Conservation (phyloP, 2,888 invertebrate species). For the Amorpha juglandis region DNA sequence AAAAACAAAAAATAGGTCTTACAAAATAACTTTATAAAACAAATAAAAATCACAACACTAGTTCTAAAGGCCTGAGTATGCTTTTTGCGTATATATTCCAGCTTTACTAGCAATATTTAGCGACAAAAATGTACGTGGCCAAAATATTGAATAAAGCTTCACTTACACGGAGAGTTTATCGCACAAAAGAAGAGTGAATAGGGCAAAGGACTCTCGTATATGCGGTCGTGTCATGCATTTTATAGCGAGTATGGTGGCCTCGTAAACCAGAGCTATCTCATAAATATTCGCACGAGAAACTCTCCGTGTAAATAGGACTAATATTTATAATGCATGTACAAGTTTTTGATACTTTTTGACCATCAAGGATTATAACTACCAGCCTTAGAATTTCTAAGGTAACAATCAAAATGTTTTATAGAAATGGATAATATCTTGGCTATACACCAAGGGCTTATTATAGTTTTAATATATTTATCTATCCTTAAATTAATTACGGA, state of each 20-base stretch:
- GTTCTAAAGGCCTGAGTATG: conserved; percentile 7
- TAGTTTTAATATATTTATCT: conserved; percentile 5
- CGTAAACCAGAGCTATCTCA: too few species aligned
- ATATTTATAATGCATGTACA: not conserved
- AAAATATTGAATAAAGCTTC: too few species aligned
- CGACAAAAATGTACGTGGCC: too few species aligned
- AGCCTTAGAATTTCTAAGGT: conserved; percentile 18
- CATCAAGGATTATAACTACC: not conserved
- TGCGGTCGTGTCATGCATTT: too few species aligned
- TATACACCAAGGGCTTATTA: conserved; percentile 8
- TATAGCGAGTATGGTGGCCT: too few species aligned
- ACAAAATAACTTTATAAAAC: conserved; percentile 30
- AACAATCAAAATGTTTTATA: conserved; percentile 1
- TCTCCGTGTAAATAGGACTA: too few species aligned
- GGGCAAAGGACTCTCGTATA: too few species aligned
- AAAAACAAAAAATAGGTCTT: conserved; percentile 40
- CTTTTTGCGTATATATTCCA: conserved; percentile 1
- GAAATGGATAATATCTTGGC: not conserved
- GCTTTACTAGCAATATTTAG: not conserved
- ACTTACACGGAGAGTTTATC: too few species aligned
- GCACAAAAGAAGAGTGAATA: too few species aligned
- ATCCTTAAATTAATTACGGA: not conserved
- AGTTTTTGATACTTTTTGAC: not conserved
- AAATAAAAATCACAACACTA: conserved; percentile 36
- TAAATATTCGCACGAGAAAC: too few species aligned